phyloP scores from a whole-genome alignment of 2,888 invertebrate species.

The Ophion ventricosus region DNA sequence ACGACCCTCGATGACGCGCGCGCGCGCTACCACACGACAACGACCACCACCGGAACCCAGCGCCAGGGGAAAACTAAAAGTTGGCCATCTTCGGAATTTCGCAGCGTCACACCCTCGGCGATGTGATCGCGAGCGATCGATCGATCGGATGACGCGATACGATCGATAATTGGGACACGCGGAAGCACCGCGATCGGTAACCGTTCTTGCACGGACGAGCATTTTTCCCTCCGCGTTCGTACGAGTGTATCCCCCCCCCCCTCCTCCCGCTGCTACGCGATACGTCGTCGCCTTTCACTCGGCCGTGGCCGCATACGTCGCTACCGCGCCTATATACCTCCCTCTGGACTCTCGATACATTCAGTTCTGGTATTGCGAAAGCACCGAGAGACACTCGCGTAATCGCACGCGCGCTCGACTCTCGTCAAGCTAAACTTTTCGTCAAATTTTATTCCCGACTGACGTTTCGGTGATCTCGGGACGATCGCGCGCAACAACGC shows the following conservation, averaged over 20 bases:
- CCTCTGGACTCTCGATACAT: conserved; percentile 40
- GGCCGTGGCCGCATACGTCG: conserved; percentile 65
- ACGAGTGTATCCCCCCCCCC: conserved; percentile 13
- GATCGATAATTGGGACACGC: conserved; percentile 12
- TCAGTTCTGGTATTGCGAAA: conserved; percentile 73
- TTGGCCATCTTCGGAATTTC: not conserved
- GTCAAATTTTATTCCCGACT: not conserved
- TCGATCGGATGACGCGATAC: not conserved
- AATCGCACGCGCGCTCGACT: not conserved
- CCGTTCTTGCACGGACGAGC: conserved; percentile 1
- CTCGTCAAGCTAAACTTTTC: not conserved
- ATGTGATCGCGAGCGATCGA: not conserved
- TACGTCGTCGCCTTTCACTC: conserved; percentile 80
- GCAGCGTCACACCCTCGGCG: not conserved
- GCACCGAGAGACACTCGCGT: conserved; percentile 34
- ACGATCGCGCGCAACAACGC: not conserved
- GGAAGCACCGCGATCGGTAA: conserved; percentile 30
- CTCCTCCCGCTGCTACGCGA: conserved; percentile 12
- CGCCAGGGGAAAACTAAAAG: no score
- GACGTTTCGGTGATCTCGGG: not conserved
- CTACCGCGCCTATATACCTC: not conserved
- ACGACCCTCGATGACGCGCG: not conserved
- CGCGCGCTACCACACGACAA: not conserved
- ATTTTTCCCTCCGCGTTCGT: not conserved
- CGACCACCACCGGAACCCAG: no score